Evolutionary conservation across 2,888 invertebrate species (phyloP).

Genomic region (Drosophila heteroneura): DNA sequence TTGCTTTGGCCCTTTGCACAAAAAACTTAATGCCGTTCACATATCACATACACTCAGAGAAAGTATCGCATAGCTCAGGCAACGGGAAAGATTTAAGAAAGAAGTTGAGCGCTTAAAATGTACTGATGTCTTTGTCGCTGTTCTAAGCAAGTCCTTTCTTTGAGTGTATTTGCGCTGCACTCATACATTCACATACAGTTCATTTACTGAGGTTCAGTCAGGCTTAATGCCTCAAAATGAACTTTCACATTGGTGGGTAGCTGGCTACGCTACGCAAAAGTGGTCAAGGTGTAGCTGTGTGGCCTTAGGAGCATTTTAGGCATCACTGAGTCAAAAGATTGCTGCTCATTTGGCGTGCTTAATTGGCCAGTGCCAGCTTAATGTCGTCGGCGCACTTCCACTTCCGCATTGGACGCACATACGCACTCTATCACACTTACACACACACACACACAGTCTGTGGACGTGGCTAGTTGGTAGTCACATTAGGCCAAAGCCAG

Average conservation of each 20-base stretch:
- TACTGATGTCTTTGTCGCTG: too few species aligned
- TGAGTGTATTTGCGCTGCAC: neutral
- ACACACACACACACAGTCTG: slow-evolving; percentile 19
- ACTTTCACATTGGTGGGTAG: slow-evolving; percentile 24
- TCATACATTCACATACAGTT: slow-evolving; percentile 19
- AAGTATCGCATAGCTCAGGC: neutral
- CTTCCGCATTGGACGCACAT: slow-evolving; percentile 33
- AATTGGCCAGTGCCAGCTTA: slow-evolving; percentile 79
- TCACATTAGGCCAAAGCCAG: slow-evolving; percentile 32
- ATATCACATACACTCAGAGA: neutral
- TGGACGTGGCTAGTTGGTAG: slow-evolving; percentile 37
- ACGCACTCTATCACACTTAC: slow-evolving; percentile 11
- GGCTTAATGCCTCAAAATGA: slow-evolving; percentile 61
- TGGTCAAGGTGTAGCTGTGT: slow-evolving; percentile 40
- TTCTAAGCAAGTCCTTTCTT: neutral
- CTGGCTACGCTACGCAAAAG: neutral
- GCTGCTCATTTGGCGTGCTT: slow-evolving; percentile 75
- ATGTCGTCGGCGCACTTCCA: slow-evolving; percentile 66
- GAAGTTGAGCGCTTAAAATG: neutral
- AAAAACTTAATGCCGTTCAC: slow-evolving; percentile 12
- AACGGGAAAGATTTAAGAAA: neutral
- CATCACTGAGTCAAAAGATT: slow-evolving; percentile 77
- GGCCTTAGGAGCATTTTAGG: slow-evolving; percentile 50
- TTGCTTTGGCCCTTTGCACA: neutral
- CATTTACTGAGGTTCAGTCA: slow-evolving; percentile 44